Evolutionary conservation across 1,140 invertebrate species (phyloP).

Genomic region (Brachionus angularis): DNA sequence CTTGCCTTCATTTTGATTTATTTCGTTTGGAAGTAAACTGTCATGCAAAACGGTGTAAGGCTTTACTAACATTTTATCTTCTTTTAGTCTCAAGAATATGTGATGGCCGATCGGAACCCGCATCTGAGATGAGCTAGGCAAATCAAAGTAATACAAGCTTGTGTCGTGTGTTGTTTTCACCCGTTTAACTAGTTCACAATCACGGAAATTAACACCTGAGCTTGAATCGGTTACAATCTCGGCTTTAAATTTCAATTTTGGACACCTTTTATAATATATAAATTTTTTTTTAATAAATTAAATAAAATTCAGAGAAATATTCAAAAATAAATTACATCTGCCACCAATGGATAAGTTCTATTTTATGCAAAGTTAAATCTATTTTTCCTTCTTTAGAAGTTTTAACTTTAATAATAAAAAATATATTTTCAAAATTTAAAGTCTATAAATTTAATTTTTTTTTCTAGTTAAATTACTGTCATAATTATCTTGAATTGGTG

Average conservation of each 20-base stretch:
- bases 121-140: conserved; percentile 4
- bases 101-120: conserved; percentile 14
- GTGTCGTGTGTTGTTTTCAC: conserved; percentile 21
- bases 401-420: conserved; percentile 33
- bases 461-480: no score
- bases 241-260: conserved; percentile 40
- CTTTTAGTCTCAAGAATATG: not conserved
- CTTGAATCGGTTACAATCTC: conserved; percentile 20
- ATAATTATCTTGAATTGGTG: conserved; percentile 17
- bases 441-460: not conserved
- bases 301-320: not conserved
- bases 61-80: conserved; percentile 30
- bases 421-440: not conserved
- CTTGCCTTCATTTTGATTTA: not conserved
- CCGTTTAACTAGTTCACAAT: not conserved
- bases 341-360: conserved; percentile 42
- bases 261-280: conserved; percentile 21
- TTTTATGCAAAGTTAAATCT: conserved; percentile 12
- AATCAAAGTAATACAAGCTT: conserved; percentile 11
- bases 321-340: conserved; percentile 37
- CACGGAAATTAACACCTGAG: conserved; percentile 20
- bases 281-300: not conserved
- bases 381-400: conserved; percentile 40
- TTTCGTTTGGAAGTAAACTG: not conserved
- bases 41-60: conserved; percentile 28